Base-by-base conservation (phyloP, 2,113 vertebrate genomes). In the Chrysochloris asiatica region DNA sequence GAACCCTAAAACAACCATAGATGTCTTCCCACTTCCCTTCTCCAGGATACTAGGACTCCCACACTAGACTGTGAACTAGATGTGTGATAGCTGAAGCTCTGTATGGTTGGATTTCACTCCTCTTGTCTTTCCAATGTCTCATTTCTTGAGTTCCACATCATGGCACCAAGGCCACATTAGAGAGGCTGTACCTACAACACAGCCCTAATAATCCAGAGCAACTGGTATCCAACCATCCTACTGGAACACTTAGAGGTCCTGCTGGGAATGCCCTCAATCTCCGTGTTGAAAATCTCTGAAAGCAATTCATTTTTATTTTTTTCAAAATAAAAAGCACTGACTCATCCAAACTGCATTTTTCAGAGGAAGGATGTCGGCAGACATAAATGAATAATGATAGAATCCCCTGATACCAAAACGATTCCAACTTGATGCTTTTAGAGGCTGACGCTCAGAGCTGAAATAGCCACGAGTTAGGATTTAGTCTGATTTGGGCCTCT, bases 321-420 rank as follows among this genome's bases (percentile, higher is more conserved):
- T 56, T 8, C 33, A 45, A 95, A 75, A 61, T 85, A 67, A 11
- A 26, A 50, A 38, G 5, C 56, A 81, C 72, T 96, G 89, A 89
- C 78, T 38, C n/a, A 26, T 48, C 73, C 73, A 47, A 72, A 75
- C 24, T 82, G 73, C 19, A 19, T 47, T 91, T 94, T 91, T 92
- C 89, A 89, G 82, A 82, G 75, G 87, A 73, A 94, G 73, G 30
- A 0, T 69, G 83, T 83, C 72, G 85, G 93, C 92, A 90, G 91
- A 54, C 77, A 77, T 76, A 69, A 61, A 72, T 6, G 50, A 50
- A 84, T 81, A 83, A 65, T 77, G 92, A 90, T 12, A 72, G 86
- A 83, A 85, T 61, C 83, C 85, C 43, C 6, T 33, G 56, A 86
- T 24, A 63, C 30, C 67, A 43, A 43, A 84, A 45, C 71, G 36